These are phyloP conservation scores for Anthopleura sola DNA, from an alignment of 64 coral and sea anemone species.

Conservation along the genomic window DNA sequence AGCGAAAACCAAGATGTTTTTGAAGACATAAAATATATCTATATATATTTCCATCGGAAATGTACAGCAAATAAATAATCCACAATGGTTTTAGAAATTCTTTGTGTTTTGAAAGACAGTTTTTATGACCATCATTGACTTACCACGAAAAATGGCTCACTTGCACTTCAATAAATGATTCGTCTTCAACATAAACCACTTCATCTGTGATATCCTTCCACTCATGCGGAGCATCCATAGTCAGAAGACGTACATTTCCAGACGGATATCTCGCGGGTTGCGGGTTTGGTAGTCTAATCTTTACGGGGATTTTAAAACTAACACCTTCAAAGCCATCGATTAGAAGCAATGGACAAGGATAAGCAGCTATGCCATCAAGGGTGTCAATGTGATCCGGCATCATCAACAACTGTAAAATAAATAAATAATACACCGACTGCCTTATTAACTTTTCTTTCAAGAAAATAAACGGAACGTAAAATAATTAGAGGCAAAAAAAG, in stretches of 20 bases:
- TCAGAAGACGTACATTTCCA: neutral
- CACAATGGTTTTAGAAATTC: no score
- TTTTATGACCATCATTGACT: neutral
- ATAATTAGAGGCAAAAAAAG: no score
- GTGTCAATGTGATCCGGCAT: neutral
- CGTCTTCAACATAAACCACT: neutral
- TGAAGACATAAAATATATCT: no score
- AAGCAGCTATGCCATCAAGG: neutral
- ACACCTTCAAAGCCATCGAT: neutral
- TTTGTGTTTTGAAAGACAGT: no score
- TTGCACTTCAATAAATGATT: neutral
- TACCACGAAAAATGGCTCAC: conserved; percentile 6
- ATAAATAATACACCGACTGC: neutral
- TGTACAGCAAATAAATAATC: no score
- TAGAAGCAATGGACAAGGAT: neutral
- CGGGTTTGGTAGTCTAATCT: neutral
- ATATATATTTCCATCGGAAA: no score
- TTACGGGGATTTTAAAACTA: neutral
- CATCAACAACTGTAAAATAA: neutral
- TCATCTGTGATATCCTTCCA: neutral
- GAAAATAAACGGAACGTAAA: no score
- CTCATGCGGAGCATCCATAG: neutral
- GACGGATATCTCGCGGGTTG: neutral
- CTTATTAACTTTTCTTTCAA: neutral
- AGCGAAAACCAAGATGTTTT: no score